These are phyloP conservation scores for Timema cristinae DNA, from an alignment of 2,888 invertebrate genomes.

Conservation along the genomic window DNA sequence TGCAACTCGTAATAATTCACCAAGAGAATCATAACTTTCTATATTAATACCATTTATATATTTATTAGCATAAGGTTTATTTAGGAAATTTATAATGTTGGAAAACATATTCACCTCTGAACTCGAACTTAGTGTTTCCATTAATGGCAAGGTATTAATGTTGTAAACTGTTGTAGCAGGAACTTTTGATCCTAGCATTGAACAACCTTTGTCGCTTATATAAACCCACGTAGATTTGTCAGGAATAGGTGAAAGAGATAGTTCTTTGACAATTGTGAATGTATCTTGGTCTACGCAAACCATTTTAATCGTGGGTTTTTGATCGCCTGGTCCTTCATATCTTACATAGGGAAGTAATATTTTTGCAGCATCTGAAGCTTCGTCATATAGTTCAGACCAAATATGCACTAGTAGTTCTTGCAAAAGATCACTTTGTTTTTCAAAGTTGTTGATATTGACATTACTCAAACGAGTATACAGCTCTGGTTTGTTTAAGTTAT, in stretches of 20 bases:
- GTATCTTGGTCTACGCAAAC: background rate
- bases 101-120: background rate
- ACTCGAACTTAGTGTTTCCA: constrained; percentile 13
- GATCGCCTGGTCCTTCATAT: constrained; percentile 9
- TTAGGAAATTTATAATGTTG: constrained; percentile 13
- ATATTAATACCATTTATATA: constrained; percentile 17
- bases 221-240: too few relatives aligned
- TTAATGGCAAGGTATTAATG: constrained; percentile 13
- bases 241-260: too few relatives aligned
- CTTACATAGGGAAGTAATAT: constrained; percentile 18
- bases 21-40: constrained; percentile 11
- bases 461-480: background rate
- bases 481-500: constrained; percentile 2
- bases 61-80: constrained; percentile 8
- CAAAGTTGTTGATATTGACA: constrained; percentile 13
- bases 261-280: too few relatives aligned
- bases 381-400: constrained; percentile 14
- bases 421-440: constrained; percentile 17
- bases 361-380: constrained; percentile 17
- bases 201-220: constrained; percentile 9
- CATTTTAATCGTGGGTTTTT: constrained; percentile 3
- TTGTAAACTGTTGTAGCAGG: constrained; percentile 18
- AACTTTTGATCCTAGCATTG: background rate
- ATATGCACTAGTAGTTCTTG: constrained; percentile 19
- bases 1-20: constrained; percentile 15